Percentiles rank a stretch among this genome's conserved stretches.
These are phyloP conservation scores for Cecidostiba fungosa DNA, from an alignment of 2,888 invertebrate species.

Conservation along the genomic window DNA sequence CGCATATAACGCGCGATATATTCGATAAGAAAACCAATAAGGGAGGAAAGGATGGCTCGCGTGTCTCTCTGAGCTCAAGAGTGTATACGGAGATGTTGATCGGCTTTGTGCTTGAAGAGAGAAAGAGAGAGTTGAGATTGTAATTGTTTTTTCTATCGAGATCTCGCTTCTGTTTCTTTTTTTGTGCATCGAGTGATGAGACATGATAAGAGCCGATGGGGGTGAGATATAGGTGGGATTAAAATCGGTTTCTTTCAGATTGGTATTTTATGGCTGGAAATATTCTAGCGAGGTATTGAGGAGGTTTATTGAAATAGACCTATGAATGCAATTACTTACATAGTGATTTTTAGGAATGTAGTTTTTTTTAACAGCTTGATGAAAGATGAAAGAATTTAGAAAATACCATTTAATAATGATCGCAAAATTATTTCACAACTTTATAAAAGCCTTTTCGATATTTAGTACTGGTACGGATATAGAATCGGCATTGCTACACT, in stretches of 20 bases:
- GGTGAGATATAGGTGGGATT: neutral
- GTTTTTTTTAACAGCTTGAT: no score
- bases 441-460: no score
- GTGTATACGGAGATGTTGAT: neutral
- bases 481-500: no score
- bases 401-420: no score
- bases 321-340: no score
- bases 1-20: conserved; percentile 50
- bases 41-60: conserved; percentile 19
- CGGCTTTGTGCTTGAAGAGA: neutral
- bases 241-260: neutral
- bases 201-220: neutral
- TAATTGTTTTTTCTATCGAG: conserved; percentile 48
- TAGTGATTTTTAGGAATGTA: no score
- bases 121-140: neutral
- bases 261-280: neutral
- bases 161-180: neutral
- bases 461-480: no score
- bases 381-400: no score
- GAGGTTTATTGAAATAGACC: neutral
- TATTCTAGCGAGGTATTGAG: neutral
- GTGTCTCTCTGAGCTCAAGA: neutral
- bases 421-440: no score
- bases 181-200: neutral
- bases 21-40: conserved; percentile 61